Evolutionary conservation across 1,140 invertebrate genomes (phyloP), one percentile per base, ranked within the genome.

Genomic region (Scaptomyza montana): DNA sequence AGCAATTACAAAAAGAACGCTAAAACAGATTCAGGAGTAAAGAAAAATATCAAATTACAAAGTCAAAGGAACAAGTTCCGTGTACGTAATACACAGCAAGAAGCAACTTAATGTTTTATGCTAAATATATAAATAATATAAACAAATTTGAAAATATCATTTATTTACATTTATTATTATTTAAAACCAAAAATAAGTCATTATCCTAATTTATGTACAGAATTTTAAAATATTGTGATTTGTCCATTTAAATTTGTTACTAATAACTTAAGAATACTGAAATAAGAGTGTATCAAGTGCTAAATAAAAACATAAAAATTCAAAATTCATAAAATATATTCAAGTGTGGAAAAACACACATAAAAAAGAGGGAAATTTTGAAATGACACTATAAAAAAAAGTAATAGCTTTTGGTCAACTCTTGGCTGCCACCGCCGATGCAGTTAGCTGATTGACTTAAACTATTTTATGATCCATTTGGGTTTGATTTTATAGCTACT

Each of bases 11-110:
- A 53, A 60, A 4, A 51, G 8, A 21, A 12, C 8, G 36, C 13
- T 21, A 1, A 2, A 45, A 65, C 19, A 47, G 28, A 36, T 12
- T 51, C 21, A 33, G n/a, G 28, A 21, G 13, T 43, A 33, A 50
- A 19, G 6, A n/a, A 8, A 64, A 57, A 50, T 57, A 65, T 57
- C 61, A 57, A 39, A 65, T 65, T 25, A 9, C 51, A 50, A 70
- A 47, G 46, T 33, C 16, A n/a, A 8, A n/a, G n/a, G 12, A 21
- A 63, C 21, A 64, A 6, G 33, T 36, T 36, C 1, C 30, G 5
- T 6, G 30, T 7, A 33, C 5, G 30, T 25, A 25, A 25, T 25
- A 25, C 21, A 16, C 0, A 16, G 16, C 16, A 16, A 16, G 16
- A 16, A 16, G 16, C 1, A 16, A 16, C 16, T 16, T 16, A 1